A percentile compares a stretch with the other conserved stretches of the same genome.
Evolutionary conservation across 2,113 vertebrate genomes (phyloP).

Genomic region (Hemichromis elongatus): DNA sequence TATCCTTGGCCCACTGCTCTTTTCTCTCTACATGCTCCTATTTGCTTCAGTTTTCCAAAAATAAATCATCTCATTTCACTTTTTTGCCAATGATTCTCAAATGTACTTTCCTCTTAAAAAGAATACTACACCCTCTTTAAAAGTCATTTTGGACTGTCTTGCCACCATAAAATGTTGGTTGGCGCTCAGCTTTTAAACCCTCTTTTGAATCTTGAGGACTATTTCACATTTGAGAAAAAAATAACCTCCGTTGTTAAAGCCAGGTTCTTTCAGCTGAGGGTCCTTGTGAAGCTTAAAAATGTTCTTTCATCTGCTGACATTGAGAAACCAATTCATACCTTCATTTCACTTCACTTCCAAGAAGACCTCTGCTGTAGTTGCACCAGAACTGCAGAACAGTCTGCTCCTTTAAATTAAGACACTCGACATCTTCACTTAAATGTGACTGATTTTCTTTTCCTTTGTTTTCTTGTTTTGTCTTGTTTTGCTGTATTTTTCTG

Average conservation of each 20-base stretch:
- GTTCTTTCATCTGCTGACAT: neutral
- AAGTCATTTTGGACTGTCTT: neutral
- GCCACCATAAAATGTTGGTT: neutral
- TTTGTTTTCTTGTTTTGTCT: neutral
- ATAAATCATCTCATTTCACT: neutral
- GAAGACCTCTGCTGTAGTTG: too few relatives aligned
- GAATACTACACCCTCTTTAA: neutral
- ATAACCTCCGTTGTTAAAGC: neutral
- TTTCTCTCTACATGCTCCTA: neutral
- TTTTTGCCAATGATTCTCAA: neutral
- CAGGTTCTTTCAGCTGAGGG: neutral
- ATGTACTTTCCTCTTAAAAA: neutral
- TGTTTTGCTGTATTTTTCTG: neutral
- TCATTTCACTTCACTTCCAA: neutral
- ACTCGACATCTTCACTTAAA: neutral
- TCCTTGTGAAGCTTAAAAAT: neutral
- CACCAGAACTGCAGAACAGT: too few relatives aligned
- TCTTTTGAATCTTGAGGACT: neutral
- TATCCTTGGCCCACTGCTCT: neutral
- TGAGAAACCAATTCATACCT: rapidly evolving
- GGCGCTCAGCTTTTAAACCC: rapidly evolving
- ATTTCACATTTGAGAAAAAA: neutral
- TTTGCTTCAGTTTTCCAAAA: neutral
- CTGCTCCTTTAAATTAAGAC: neutral
- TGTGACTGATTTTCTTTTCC: neutral